Evolutionary conservation across 2,797 vertebrate genomes (phyloP).

Genomic region (Capromys pilorides): DNA sequence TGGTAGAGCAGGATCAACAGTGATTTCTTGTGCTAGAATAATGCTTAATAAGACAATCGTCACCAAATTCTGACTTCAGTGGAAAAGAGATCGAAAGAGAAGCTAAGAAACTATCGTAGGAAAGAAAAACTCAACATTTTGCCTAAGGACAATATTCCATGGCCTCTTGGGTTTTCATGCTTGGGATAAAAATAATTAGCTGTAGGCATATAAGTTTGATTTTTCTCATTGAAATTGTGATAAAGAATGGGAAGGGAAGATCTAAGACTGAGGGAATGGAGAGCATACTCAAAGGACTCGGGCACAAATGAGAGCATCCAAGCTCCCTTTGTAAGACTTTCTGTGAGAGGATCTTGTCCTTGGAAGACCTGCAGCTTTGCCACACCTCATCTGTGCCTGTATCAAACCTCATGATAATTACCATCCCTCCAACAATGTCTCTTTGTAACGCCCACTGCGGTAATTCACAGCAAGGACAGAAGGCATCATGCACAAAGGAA

Average conservation of each 20-base stretch:
- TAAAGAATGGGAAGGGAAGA: background rate
- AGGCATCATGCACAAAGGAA: conserved; percentile 41
- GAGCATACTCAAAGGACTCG: conserved; percentile 10
- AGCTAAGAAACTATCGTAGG: background rate
- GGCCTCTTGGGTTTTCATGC: background rate
- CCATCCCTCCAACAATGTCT: conserved; percentile 20
- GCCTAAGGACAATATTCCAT: background rate
- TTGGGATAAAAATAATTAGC: background rate
- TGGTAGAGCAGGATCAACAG: background rate
- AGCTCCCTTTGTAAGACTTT: background rate
- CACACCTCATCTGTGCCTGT: background rate
- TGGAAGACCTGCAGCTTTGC: background rate
- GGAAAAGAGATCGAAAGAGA: background rate
- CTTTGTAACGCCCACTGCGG: background rate
- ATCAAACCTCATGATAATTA: conserved; percentile 59
- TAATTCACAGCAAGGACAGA: conserved; percentile 2
- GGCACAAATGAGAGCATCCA: background rate
- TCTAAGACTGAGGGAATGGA: background rate
- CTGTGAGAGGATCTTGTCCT: background rate
- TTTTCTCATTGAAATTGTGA: conserved; percentile 18
- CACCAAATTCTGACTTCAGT: background rate
- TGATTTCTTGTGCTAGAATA: background rate
- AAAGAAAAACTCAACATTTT: background rate
- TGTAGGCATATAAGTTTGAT: background rate
- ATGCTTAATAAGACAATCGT: background rate